Conservation (phyloP, 2,888 invertebrate genomes). For the Ochropleura leucogaster region DNA sequence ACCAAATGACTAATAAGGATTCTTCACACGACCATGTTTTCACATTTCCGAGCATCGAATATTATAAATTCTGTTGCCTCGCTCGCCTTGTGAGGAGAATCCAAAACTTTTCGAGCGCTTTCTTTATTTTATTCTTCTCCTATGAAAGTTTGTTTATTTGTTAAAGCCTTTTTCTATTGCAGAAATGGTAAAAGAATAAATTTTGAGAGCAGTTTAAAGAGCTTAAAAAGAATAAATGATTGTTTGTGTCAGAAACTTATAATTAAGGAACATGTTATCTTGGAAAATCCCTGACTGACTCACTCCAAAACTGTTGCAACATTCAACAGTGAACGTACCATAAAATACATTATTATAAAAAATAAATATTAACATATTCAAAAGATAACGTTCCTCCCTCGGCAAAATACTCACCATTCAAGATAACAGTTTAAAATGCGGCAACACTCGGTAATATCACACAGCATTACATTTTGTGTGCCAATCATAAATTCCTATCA, state of each 20-base stretch:
- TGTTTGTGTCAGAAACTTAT: not conserved
- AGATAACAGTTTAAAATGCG: conserved; percentile 55
- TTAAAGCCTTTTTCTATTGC: not conserved
- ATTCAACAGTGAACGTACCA: conserved; percentile 36
- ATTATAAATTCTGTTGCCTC: conserved; percentile 82
- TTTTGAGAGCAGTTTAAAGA: not conserved
- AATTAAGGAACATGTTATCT: not conserved
- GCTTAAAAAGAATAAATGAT: not conserved
- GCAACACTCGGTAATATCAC: conserved; percentile 44
- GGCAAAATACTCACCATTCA: conserved; percentile 58
- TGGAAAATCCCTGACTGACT: conserved; percentile 29
- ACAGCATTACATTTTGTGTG: conserved; percentile 49
- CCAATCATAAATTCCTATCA: conserved; percentile 68
- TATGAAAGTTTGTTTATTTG: conserved; percentile 64
- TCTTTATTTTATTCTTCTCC: conserved; percentile 71
- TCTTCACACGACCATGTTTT: conserved; percentile 80
- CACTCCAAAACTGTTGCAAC: conserved; percentile 28
- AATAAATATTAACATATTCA: conserved; percentile 47
- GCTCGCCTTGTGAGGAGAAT: conserved; percentile 77
- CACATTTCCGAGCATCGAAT: conserved; percentile 78
- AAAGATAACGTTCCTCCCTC: conserved; percentile 45
- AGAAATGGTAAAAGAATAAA: not conserved
- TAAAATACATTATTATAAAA: conserved; percentile 37
- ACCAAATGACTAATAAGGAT: conserved; percentile 74
- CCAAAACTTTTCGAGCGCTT: conserved; percentile 68